These are phyloP conservation scores for Chromis chromis DNA, from an alignment of 2,797 vertebrate species.

Conservation along the genomic window DNA sequence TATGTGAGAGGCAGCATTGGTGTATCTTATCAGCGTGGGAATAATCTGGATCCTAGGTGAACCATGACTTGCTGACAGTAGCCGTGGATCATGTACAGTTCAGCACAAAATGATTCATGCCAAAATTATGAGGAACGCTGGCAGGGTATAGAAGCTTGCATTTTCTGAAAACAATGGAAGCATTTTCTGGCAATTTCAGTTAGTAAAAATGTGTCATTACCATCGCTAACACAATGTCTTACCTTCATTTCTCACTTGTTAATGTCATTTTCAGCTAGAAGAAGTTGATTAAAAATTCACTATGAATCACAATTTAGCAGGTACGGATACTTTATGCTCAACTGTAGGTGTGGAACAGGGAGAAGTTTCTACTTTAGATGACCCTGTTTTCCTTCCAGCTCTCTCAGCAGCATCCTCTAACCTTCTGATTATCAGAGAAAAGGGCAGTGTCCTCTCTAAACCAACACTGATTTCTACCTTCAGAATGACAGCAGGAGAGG, in stretches of 20 bases:
- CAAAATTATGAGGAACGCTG: too few species aligned
- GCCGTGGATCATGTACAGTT: constrained; percentile 12
- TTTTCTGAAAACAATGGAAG: too few species aligned
- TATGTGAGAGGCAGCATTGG: neutral
- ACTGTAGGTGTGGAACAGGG: constrained; percentile 40
- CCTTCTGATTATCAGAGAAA: constrained; percentile 7
- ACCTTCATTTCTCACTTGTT: too few species aligned
- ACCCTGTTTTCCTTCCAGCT: constrained; percentile 22
- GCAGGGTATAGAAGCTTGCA: too few species aligned
- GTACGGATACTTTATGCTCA: too few species aligned
- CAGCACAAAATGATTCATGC: too few species aligned
- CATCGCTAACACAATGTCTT: too few species aligned
- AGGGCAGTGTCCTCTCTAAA: neutral
- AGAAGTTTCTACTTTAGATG: neutral
- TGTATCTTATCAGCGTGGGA: constrained; percentile 67
- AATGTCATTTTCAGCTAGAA: too few species aligned
- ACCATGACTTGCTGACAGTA: constrained; percentile 38
- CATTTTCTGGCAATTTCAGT: too few species aligned
- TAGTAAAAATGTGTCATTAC: too few species aligned
- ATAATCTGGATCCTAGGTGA: constrained; percentile 36
- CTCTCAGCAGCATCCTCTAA: neutral
- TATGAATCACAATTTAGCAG: too few species aligned
- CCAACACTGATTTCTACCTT: constrained; percentile 6
- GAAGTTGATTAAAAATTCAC: too few species aligned
- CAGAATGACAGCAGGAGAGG: neutral